Evolutionary conservation across 2,888 invertebrate species (phyloP), one percentile per base, ranked within the genome.

Genomic region (Scrobipalpa costella): DNA sequence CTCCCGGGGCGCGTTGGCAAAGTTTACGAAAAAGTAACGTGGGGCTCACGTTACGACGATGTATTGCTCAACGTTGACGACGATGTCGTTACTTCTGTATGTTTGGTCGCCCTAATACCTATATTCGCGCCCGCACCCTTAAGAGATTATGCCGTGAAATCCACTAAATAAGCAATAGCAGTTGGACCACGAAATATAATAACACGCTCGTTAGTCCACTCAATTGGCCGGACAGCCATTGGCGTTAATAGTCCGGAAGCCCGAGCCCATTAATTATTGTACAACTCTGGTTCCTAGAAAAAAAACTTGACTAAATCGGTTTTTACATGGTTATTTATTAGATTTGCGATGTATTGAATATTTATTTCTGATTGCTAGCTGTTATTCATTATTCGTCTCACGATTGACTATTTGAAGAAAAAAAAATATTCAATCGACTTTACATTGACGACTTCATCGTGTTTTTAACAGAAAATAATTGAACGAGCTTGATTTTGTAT

Each of bases 121-220:
- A 27, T 19, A 49, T 17, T 19, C 19, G 19, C 19, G 0, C 17
- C 49, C 5, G 1, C 17, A 9, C 0, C 49, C 19, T 15, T 49
- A 9, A 21, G 15, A 19, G 49, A 49, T 49, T 49, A 49, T 19
- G 49, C 19, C 49, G 49, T 49, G 49, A 19, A 49, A 49, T 49
- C 19, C 8, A 49, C 19, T 49, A 21, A 49, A 27, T 27, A 27
- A 27, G 19, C 17, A 49, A 49, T 49, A 49, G 19, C 49, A 49
- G 49, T 19, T 49, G 49, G 19, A 49, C 49, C 49, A 49, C 19
- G 11, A 19, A 49, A 49, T n/a, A 21, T 49, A 49, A 49, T 49
- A 49, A 49, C 49, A 49, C 49, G 49, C 19, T 49, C 11, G 49
- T 49, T 49, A 49, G 49, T 2, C 3, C 19, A 49, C 44, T 44